A percentile compares a stretch with the other conserved stretches of the same genome.
phyloP scores from a whole-genome alignment of 2,113 vertebrate species.

The Pseudonaja textilis region DNA sequence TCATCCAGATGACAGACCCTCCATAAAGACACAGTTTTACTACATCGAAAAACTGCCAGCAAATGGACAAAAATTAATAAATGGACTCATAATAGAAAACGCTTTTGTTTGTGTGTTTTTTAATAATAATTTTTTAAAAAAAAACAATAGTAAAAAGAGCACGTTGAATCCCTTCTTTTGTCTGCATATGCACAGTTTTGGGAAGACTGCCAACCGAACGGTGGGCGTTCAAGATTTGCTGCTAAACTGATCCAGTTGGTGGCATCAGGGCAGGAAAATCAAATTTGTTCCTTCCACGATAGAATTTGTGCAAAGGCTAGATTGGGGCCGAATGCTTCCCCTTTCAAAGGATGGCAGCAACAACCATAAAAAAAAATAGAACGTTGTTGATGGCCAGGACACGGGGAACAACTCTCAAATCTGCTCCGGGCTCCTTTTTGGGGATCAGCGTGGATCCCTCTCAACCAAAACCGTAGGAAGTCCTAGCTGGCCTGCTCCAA shows the following conservation, averaged over 20 bases:
- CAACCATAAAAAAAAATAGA: slow-evolving; percentile 28
- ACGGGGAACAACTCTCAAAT: slow-evolving; percentile 53
- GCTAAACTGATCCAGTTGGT: too few species aligned
- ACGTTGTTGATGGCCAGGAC: slow-evolving; percentile 58
- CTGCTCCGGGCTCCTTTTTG: slow-evolving; percentile 38
- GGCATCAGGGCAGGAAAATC: slow-evolving; percentile 10
- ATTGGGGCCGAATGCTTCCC: not conserved
- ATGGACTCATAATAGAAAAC: not conserved
- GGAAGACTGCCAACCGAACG: not conserved
- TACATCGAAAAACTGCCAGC: not conserved
- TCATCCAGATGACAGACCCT: not conserved
- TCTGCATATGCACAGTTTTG: not conserved
- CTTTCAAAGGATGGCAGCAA: not conserved
- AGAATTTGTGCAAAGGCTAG: not conserved
- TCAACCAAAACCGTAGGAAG: slow-evolving; percentile 56
- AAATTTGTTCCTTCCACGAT: not conserved
- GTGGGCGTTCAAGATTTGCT: fast-evolving
- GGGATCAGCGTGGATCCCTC: slow-evolving; percentile 64
- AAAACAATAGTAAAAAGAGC: not conserved
- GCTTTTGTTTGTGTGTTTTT: not conserved
- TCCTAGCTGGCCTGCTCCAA: slow-evolving; percentile 61
- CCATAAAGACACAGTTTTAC: not conserved
- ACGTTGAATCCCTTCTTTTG: not conserved
- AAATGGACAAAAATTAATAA: not conserved
- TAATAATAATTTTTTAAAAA: not conserved